Evolutionary conservation across 2,888 invertebrate genomes (phyloP), one percentile per base, ranked within the genome.

Genomic region (Autographa gamma): DNA sequence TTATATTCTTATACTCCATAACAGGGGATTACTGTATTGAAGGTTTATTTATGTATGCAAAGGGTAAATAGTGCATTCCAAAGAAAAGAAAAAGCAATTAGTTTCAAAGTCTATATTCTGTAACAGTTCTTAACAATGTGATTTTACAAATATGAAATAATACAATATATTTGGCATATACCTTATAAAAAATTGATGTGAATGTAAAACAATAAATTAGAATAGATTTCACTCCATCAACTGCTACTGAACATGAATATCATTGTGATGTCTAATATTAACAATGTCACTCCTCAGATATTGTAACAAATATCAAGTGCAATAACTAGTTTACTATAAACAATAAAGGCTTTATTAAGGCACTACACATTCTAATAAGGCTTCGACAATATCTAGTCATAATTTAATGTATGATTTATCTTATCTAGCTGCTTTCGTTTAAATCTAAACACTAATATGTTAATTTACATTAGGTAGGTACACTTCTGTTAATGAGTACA

Each of bases 161-260:
- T 93, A 94, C 92, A 93, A 95, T 94, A 95, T 95, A 95, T 95
- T 95, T 95, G 95, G 95, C 93, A 94, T 95, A 89, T 89, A 92
- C 92, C 90, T 94, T 92, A 93, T 85, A 88, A 89, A 90, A 93
- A 90, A 85, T 48, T 88, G 88, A 89, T 89, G 89, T 86, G 86
- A 85, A 88, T 88, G 87, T 86, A 88, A 87, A 87, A 88, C 86
- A 89, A 90, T 89, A 90, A 90, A 88, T 88, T 89, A 91, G 83
- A 85, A 83, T 81, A 79, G 80, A 85, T 81, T 78, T 79, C 65
- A 84, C 76, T 77, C 78, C 75, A 83, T 63, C 70, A 14, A 69
- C 75, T 81, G 79, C 80, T 75, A 80, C 78, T 74, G 75, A 75
- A 73, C 62, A 82, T 74, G 79, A 82, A 84, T 71, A 79, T 79